These are phyloP conservation scores for Mesoclemmys tuberculata DNA, from an alignment of 2,113 vertebrate genomes.

Conservation along the genomic window DNA sequence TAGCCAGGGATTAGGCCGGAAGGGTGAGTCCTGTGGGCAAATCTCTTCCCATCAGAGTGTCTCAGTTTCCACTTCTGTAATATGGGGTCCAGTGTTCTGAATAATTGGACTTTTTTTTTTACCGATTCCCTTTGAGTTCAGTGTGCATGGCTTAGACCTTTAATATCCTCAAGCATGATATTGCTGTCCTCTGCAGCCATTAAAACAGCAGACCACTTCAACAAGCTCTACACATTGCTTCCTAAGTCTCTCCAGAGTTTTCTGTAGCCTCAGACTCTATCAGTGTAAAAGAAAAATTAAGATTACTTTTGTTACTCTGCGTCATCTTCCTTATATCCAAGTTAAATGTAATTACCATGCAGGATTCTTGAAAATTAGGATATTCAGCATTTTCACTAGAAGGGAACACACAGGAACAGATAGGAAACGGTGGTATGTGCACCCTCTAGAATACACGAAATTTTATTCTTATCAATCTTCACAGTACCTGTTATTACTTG, in stretches of 20 bases:
- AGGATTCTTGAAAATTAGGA: neutral
- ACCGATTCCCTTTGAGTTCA: neutral
- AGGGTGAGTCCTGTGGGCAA: constrained; percentile 45
- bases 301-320: neutral
- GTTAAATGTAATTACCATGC: neutral
- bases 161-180: neutral
- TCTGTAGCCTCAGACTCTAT: neutral
- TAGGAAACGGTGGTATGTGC: accelerated
- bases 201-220: neutral
- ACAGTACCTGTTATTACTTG: neutral
- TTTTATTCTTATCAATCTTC: neutral
- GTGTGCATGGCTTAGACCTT: neutral
- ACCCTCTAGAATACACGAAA: neutral
- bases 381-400: accelerated
- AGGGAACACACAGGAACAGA: accelerated
- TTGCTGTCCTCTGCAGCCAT: neutral
- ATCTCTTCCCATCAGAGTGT: constrained; percentile 59
- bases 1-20: constrained; percentile 29
- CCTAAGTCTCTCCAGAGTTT: neutral
- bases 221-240: neutral
- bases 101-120: constrained; percentile 15
- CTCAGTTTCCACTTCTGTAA: constrained; percentile 67
- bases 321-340: accelerated
- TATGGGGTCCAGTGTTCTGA: constrained; percentile 24
- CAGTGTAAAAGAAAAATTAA: neutral